phyloP scores from a whole-genome alignment of 2,888 invertebrate species.

The Xestoiulus laeticollis region DNA sequence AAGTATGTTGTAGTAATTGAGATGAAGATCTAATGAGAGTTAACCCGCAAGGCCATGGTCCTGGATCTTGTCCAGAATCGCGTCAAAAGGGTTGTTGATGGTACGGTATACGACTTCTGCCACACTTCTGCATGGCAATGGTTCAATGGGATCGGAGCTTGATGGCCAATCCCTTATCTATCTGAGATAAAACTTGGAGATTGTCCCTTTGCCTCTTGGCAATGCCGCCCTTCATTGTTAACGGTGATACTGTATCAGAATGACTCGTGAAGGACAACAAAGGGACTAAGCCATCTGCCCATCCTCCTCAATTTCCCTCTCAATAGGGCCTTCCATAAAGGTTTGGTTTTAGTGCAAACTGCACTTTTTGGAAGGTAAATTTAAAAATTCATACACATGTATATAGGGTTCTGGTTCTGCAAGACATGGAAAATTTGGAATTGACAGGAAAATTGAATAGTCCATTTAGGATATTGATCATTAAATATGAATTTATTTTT shows the following conservation, averaged over 20 bases:
- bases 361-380: not conserved
- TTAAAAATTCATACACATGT: too few relatives aligned
- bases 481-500: too few relatives aligned
- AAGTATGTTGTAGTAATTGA: not conserved
- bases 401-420: not conserved
- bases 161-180: not conserved
- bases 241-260: constrained; percentile 31
- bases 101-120: constrained; percentile 29
- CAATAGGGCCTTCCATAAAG: not conserved
- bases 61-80: not conserved
- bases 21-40: not conserved
- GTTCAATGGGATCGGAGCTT: not conserved
- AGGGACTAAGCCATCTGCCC: not conserved
- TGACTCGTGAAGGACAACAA: not conserved
- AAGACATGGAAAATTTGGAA: too few relatives aligned
- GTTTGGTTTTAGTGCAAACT: not conserved
- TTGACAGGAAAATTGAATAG: too few relatives aligned
- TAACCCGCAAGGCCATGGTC: not conserved
- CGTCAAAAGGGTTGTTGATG: not conserved
- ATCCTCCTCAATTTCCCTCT: constrained; percentile 1
- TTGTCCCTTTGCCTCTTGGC: constrained; percentile 10
- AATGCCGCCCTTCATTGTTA: constrained; percentile 30
- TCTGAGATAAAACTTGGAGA: not conserved
- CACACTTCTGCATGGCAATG: not conserved
- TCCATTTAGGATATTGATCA: too few relatives aligned